Percentiles rank a stretch among this genome's conserved stretches.
Conservation (phyloP, 2,797 vertebrate genomes). For the Erpetoichthys calabaricus region DNA sequence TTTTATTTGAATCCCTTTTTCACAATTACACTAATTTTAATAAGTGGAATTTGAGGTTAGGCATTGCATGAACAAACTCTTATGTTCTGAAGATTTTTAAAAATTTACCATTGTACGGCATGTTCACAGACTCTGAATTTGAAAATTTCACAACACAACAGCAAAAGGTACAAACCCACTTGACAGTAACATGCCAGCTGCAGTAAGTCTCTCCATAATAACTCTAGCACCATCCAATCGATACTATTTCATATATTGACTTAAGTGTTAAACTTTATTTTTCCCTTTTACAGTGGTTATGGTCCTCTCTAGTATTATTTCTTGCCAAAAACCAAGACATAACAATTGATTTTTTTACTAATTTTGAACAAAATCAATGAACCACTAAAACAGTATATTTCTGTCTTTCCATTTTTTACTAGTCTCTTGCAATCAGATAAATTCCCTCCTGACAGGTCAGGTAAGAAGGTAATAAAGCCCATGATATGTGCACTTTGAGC, state of each 20-base stretch:
- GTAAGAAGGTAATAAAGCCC: background rate
- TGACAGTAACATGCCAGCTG: background rate
- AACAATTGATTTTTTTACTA: background rate
- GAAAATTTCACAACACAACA: background rate
- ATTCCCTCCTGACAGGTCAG: background rate
- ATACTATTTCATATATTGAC: conserved; percentile 1
- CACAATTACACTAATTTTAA: too few species aligned
- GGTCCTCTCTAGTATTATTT: background rate
- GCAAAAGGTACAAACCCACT: background rate
- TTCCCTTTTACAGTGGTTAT: conserved; percentile 6
- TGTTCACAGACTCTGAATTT: too few species aligned
- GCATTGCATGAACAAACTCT: too few species aligned
- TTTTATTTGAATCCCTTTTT: too few species aligned
- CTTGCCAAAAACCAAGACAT: background rate
- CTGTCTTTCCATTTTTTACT: background rate
- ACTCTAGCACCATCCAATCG: conserved; percentile 2
- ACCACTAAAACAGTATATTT: background rate
- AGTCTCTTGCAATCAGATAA: conserved; percentile 1
- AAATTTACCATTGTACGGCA: too few species aligned
- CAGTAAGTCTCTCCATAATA: conserved; percentile 2
- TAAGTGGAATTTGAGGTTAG: too few species aligned
- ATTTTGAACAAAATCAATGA: conserved; percentile 5
- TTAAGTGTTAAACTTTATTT: background rate
- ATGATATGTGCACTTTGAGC: background rate
- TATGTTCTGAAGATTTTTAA: too few species aligned